Base-by-base conservation (phyloP, 2,888 invertebrate genomes). In the Volucella inflata region DNA sequence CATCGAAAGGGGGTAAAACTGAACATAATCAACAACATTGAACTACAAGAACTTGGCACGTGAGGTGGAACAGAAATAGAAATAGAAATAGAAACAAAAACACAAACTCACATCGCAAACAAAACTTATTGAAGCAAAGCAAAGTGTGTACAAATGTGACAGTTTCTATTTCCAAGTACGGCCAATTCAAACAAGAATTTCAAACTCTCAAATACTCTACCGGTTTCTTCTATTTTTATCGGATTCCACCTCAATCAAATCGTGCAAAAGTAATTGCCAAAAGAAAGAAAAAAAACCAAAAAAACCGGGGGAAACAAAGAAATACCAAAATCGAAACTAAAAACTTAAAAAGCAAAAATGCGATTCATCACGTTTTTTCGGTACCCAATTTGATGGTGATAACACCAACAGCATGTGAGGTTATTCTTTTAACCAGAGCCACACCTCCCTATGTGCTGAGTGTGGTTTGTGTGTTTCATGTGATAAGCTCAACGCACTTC, bases 191-290 rank as follows among this genome's bases (percentile, higher is more conserved):
- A 44, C 71, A 65, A 42, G 46, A 53, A 70, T 50, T 60, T 51
- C 14, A 46, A 68, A 68, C 14, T 30, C 71, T 51, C 14, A 46
- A 68, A 68, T 14, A 16, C 71, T 59, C 62, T 76, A 68, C 76
- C 67, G 76, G 77, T 77, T 77, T 55, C 46, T 50, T 57, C 72
- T 79, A 72, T 72, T 65, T 72, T 65, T 72, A 62, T 65, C 57
- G n/a, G 51, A 71, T 78, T 78, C 57, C 42, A 30, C 36, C 44
- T 11, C n/a, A 57, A 10, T 4, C 6, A 65, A 38, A 36, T 21
- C 14, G 11, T 38, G 17, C 38, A 51, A 60, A 62, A 51, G 14
- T 1, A n/a, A 48, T 70, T 78, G 77, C 77, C 77, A 78, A 78
- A 70, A 77, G 8, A 51, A 48, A 55, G 11, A n/a, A 46, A 48